phyloP scores from a whole-genome alignment of 2,797 vertebrate genomes.

The Hypotaenidia okinawae region DNA sequence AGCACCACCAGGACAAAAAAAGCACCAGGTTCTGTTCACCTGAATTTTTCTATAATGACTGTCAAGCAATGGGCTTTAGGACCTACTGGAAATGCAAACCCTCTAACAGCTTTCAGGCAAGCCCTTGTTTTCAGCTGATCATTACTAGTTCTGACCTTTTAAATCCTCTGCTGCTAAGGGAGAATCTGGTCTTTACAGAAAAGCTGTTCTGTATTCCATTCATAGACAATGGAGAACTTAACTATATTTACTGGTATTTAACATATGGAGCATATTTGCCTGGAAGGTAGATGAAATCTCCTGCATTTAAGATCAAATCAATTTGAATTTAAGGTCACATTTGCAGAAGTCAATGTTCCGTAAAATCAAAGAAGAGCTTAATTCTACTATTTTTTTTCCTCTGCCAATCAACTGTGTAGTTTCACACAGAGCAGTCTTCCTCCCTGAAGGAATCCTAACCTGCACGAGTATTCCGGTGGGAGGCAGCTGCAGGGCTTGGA shows the following conservation, averaged over 20 bases:
- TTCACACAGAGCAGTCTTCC: not conserved
- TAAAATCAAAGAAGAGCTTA: slow-evolving; percentile 66
- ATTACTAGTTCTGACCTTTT: slow-evolving; percentile 68
- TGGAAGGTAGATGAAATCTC: slow-evolving; percentile 67
- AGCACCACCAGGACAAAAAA: not conserved
- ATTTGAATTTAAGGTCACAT: slow-evolving; percentile 71
- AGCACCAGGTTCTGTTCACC: accelerated
- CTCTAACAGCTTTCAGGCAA: slow-evolving; percentile 19
- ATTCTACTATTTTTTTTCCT: slow-evolving; percentile 32
- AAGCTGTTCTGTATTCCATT: slow-evolving; percentile 59
- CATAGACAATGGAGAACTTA: slow-evolving; percentile 56
- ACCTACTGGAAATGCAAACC: slow-evolving; percentile 25
- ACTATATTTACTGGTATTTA: slow-evolving; percentile 70
- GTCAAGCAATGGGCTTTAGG: not conserved
- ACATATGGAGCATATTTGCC: slow-evolving; percentile 68
- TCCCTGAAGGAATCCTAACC: not conserved
- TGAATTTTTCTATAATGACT: not conserved
- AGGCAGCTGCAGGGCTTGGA: not conserved
- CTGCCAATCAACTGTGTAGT: not conserved
- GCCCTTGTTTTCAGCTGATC: slow-evolving; percentile 61
- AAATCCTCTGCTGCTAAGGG: slow-evolving; percentile 68
- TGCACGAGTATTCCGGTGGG: too few relatives aligned
- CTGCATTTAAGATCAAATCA: slow-evolving; percentile 68
- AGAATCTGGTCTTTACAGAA: slow-evolving; percentile 64
- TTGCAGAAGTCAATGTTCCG: slow-evolving; percentile 53